Conservation (phyloP, 2,797 vertebrate genomes). For the Sitta carolinensis region DNA sequence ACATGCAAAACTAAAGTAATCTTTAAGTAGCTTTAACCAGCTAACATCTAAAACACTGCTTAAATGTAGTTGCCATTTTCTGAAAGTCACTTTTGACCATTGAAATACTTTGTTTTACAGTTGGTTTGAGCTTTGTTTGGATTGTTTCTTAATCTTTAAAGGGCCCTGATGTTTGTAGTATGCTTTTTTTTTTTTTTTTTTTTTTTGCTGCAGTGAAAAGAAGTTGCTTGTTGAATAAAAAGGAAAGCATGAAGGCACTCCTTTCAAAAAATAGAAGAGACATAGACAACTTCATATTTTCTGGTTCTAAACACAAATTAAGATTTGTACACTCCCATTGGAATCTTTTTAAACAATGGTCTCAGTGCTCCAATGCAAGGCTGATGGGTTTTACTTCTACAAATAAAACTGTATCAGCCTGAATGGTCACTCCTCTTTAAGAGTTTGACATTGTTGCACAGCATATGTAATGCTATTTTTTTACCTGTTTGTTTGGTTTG, state of each 20-base stretch:
- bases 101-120: conserved; percentile 67
- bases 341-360: conserved; percentile 31
- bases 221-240: conserved; percentile 55
- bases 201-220: conserved; percentile 60
- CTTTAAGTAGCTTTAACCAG: not conserved
- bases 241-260: conserved; percentile 71
- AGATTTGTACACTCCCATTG: not conserved
- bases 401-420: conserved; percentile 61
- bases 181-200: conserved; percentile 49
- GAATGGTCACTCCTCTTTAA: conserved; percentile 55
- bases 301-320: conserved; percentile 34
- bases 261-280: conserved; percentile 37
- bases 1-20: not conserved
- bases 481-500: conserved; percentile 71
- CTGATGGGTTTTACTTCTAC: conserved; percentile 32
- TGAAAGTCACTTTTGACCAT: conserved; percentile 37
- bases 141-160: conserved; percentile 68
- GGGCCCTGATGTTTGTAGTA: conserved; percentile 22
- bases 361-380: conserved; percentile 66
- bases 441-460: conserved; percentile 60
- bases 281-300: conserved; percentile 36
- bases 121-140: conserved; percentile 55
- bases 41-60: not conserved
- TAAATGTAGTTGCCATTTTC: not conserved
- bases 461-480: conserved; percentile 68